Conservation (phyloP, 2,797 vertebrate species). For the Microhierax caerulescens region DNA sequence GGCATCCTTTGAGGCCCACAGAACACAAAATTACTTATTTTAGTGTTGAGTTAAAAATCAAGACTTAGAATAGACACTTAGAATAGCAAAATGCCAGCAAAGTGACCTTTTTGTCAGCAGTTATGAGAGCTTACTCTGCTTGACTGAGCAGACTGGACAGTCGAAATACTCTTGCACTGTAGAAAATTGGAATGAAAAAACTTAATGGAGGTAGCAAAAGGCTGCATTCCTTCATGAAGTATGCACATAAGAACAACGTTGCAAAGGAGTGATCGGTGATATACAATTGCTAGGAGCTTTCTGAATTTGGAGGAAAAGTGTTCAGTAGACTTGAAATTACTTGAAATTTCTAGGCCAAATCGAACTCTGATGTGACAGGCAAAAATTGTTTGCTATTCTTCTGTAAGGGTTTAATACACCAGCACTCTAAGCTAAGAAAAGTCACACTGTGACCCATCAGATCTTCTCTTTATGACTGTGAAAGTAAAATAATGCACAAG, state of each 20-base stretch:
- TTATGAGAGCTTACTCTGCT: neutral
- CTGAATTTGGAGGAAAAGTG: neutral
- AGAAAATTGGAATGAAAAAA: neutral
- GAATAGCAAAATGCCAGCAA: conserved; percentile 23
- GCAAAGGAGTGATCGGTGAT: neutral
- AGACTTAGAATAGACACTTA: neutral
- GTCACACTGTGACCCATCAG: neutral
- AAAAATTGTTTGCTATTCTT: neutral
- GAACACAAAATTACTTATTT: neutral
- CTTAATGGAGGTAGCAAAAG: neutral
- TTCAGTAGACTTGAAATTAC: neutral
- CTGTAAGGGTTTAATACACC: neutral
- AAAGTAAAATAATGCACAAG: neutral
- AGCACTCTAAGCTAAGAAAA: neutral
- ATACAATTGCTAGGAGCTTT: neutral
- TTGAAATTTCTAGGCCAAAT: neutral
- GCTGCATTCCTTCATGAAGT: neutral
- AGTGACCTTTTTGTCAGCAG: conserved; percentile 28
- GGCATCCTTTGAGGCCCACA: neutral
- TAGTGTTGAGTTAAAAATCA: conserved; percentile 1
- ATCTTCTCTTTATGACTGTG: neutral
- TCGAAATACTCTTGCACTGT: neutral
- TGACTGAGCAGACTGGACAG: conserved; percentile 13
- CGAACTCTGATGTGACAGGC: neutral
- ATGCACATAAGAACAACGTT: neutral